A percentile compares a stretch with the other conserved stretches of the same genome.
phyloP scores from a whole-genome alignment of 2,888 invertebrate genomes.

The Cenopis cana region DNA sequence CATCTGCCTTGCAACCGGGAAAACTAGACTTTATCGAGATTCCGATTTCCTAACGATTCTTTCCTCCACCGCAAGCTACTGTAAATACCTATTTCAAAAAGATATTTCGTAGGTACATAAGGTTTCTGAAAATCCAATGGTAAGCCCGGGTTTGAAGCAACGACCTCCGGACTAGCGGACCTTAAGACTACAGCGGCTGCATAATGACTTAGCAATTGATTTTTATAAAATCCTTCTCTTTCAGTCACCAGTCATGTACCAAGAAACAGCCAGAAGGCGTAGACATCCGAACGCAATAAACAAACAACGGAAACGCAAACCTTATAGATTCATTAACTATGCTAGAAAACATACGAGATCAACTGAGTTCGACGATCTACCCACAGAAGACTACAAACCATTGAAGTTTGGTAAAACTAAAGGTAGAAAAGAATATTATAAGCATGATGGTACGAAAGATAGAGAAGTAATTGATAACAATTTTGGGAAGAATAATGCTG shows the following conservation, averaged over 20 bases:
- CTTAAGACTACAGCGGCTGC: too few relatives aligned
- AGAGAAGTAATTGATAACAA: not conserved
- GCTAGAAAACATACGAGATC: constrained; percentile 56
- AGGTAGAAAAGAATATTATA: not conserved
- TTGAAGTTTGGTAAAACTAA: not conserved
- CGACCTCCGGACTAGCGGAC: too few relatives aligned
- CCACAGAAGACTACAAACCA: constrained; percentile 36
- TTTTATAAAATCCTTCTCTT: not conserved
- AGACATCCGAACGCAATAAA: constrained; percentile 3
- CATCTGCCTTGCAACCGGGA: too few relatives aligned
- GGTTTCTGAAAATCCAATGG: too few relatives aligned
- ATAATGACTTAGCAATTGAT: not conserved
- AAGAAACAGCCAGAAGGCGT: constrained; percentile 4
- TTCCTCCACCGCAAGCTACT: too few relatives aligned
- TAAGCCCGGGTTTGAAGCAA: too few relatives aligned
- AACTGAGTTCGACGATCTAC: constrained; percentile 49
- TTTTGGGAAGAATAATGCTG: not conserved
- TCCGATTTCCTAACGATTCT: too few relatives aligned
- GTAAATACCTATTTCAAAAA: too few relatives aligned
- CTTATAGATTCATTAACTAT: constrained; percentile 51
- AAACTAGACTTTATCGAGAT: too few relatives aligned
- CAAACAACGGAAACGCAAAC: constrained; percentile 39
- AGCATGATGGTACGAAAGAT: constrained; percentile 5
- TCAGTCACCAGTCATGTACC: constrained; percentile 7
- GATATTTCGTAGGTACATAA: too few relatives aligned